phyloP scores from a whole-genome alignment of 2,113 vertebrate species.

The Corvus cornix region DNA sequence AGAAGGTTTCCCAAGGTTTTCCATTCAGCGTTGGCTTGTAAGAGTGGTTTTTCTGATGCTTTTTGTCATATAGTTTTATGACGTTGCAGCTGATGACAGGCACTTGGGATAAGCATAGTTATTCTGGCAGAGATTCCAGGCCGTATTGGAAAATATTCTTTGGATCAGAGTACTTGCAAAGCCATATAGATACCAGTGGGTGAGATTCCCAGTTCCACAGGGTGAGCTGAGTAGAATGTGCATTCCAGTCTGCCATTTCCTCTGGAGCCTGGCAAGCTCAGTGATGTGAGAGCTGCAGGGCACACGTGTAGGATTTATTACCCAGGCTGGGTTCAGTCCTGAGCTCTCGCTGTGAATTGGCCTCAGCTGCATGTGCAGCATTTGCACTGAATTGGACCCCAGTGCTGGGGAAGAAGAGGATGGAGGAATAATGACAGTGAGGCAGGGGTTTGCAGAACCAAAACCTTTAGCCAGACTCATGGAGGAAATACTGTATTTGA shows the following conservation, averaged over 20 bases:
- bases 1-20: neutral
- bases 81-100: neutral
- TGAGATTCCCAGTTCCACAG: neutral
- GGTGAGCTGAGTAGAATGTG: neutral
- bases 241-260: slow-evolving; percentile 11
- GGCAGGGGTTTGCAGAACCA: neutral
- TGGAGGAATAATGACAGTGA: neutral
- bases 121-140: neutral
- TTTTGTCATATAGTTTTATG: neutral
- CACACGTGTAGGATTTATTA: neutral
- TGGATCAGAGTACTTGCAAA: neutral
- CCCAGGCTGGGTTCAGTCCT: slow-evolving; percentile 24
- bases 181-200: neutral
- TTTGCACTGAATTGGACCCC: neutral
- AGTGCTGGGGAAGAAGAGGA: neutral
- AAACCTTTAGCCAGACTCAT: neutral
- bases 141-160: neutral
- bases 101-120: neutral
- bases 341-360: neutral
- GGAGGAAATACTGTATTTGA: neutral
- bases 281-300: slow-evolving; percentile 16
- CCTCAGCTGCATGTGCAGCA: neutral
- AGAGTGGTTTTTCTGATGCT: neutral
- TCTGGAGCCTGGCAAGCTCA: slow-evolving; percentile 7
- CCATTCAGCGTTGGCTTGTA: neutral